phyloP scores from a whole-genome alignment of 2,888 invertebrate species.

The Hypselothyrea guttata region DNA sequence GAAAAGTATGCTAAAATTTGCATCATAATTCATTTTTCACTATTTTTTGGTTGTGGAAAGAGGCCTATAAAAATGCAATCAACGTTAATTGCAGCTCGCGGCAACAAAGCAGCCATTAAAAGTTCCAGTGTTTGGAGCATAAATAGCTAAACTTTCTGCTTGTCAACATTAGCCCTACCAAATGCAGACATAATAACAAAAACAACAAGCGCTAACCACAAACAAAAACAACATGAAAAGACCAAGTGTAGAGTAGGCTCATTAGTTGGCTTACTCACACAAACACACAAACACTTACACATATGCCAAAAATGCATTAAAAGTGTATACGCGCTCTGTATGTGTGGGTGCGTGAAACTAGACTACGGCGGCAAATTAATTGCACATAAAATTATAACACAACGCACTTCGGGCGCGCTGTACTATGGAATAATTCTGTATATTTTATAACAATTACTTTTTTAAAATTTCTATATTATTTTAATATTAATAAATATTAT shows the following conservation, averaged over 20 bases:
- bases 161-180: conserved; percentile 42
- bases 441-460: no score
- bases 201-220: conserved; percentile 12
- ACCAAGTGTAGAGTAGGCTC: conserved; percentile 53
- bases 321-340: conserved; percentile 20
- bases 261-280: conserved; percentile 52
- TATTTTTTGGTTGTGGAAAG: conserved; percentile 10
- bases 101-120: conserved; percentile 53
- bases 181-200: conserved; percentile 36
- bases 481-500: no score
- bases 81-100: conserved; percentile 61
- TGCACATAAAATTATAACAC: conserved; percentile 77
- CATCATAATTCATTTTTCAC: conserved; percentile 8
- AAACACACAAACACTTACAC: conserved; percentile 22
- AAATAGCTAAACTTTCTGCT: conserved; percentile 48
- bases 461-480: no score
- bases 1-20: background rate
- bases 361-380: conserved; percentile 68
- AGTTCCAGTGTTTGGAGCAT: conserved; percentile 40
- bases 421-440: conserved; percentile 35
- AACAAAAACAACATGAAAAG: conserved; percentile 12
- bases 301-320: conserved; percentile 49
- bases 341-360: conserved; percentile 7
- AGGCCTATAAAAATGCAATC: conserved; percentile 68
- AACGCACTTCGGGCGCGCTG: conserved; percentile 60